phyloP scores from a whole-genome alignment of 2,888 invertebrate species.

The Brenthis ino region DNA sequence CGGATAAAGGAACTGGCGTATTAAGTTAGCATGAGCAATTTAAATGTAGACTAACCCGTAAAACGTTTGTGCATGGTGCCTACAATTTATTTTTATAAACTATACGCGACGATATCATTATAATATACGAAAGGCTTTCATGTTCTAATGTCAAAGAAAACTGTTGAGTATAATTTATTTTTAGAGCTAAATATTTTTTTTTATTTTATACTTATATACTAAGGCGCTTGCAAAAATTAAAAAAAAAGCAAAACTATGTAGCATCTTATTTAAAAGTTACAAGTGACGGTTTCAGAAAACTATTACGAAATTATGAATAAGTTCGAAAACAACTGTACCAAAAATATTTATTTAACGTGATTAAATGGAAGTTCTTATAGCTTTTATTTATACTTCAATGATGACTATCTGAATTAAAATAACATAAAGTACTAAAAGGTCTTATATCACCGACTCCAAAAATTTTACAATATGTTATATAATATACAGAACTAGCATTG shows the following conservation, averaged over 20 bases:
- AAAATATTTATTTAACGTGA: background rate
- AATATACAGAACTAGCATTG: too few species aligned
- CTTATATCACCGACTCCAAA: too few species aligned
- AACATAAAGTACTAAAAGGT: too few species aligned
- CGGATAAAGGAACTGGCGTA: conserved; percentile 68
- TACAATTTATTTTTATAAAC: background rate
- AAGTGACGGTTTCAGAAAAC: conserved; percentile 1
- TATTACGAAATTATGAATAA: background rate
- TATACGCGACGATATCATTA: conserved; percentile 3
- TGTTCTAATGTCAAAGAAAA: too few species aligned
- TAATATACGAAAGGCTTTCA: conserved; percentile 13
- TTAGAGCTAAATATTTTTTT: background rate
- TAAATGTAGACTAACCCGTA: conserved; percentile 20
- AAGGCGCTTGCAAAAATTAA: background rate
- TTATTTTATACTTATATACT: conserved; percentile 8
- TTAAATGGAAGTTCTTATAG: background rate
- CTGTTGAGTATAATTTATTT: background rate
- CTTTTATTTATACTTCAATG: too few species aligned
- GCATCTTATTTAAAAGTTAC: conserved; percentile 3
- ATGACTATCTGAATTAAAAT: too few species aligned
- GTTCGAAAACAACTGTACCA: background rate
- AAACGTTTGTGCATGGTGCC: background rate
- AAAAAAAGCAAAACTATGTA: background rate
- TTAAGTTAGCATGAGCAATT: conserved; percentile 34
- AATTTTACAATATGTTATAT: too few species aligned